Percentiles rank a stretch among this genome's conserved stretches.
Conservation (phyloP, 2,888 invertebrate genomes). For the Drosophila parthenogenetica region DNA sequence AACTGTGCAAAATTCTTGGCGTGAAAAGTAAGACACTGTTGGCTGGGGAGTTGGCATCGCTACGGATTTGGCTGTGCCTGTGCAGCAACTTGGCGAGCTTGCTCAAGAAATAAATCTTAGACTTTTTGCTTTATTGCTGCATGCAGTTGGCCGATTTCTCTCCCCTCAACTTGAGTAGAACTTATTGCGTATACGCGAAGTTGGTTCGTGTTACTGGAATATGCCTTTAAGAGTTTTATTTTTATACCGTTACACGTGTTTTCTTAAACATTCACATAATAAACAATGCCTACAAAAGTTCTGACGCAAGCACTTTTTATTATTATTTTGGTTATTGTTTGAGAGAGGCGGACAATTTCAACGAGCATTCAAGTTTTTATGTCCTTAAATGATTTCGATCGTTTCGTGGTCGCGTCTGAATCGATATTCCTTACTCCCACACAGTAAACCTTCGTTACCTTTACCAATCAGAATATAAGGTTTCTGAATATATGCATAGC, state of each 20-base stretch:
- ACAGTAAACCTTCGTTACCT: slow-evolving; percentile 5
- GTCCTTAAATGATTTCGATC: slow-evolving; percentile 71
- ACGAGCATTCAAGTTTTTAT: slow-evolving; percentile 76
- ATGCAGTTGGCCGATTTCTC: slow-evolving; percentile 48
- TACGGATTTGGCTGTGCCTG: slow-evolving; percentile 15
- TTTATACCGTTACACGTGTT: slow-evolving; percentile 68
- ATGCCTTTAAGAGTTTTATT: slow-evolving; percentile 48
- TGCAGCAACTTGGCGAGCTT: slow-evolving; percentile 56
- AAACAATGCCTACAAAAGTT: slow-evolving; percentile 25
- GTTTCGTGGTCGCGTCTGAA: slow-evolving; percentile 52
- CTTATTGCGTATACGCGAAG: slow-evolving; percentile 66
- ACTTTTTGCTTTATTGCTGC: slow-evolving; percentile 76
- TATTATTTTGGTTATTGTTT: slow-evolving; percentile 67
- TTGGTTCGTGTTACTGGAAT: slow-evolving; percentile 17
- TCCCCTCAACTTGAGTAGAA: slow-evolving; percentile 19
- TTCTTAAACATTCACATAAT: slow-evolving; percentile 68
- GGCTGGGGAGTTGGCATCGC: slow-evolving; percentile 46
- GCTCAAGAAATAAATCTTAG: slow-evolving; percentile 76
- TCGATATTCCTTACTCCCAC: slow-evolving; percentile 55
- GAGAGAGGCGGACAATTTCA: slow-evolving; percentile 65
- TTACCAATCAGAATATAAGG: neutral
- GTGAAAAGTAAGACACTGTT: slow-evolving; percentile 52
- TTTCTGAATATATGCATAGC: neutral
- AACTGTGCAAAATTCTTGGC: slow-evolving; percentile 41
- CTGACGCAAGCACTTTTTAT: slow-evolving; percentile 60